Base-by-base conservation (phyloP, 23 tunicate genomes). In the Corella eumyota region DNA sequence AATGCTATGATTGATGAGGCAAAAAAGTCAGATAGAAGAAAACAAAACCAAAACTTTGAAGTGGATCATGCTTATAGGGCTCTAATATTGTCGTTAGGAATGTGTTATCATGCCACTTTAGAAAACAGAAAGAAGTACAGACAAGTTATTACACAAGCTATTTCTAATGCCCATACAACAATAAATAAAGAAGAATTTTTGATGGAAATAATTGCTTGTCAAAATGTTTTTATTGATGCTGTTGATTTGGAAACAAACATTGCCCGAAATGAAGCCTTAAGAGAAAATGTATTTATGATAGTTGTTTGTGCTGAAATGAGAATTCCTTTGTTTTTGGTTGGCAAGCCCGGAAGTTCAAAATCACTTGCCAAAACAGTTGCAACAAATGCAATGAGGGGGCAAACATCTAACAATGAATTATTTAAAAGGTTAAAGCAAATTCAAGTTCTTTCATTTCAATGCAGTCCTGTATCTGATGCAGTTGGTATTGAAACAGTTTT, bases 271-370 rank as follows among this genome's bases (percentile, higher is more conserved):
- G 78, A 79, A 34, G 90, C 90, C 3, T 34, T 79, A 48, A 58
- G 76, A 21, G 90, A 79, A 56, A 79, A 79, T 56, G 90, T 71
- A 11, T 79, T 79, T 51, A 79, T 79, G 90, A 79, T 79, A 33
- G 50, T 76, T 6, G 45, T 79, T 28, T 79, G 90, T 44, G 78
- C 78, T 25, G 90, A 79, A 49, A 71, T 71, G 79, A 57, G 72
- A 25, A 79, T 79, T 56, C 90, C 90, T 2, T 65, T 79, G 20
- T 79, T 79, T 30, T 50, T 79, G 55, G 76, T 79, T 35, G 90
- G 90, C 0, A 79, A 79, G 55, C 90, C 90, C 25, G 90, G 90
- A 30, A 79, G 77, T 33, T 79, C 90, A 57, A 79, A 79, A 45
- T 79, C 90, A 21, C 69, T 79, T 6, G 90, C 90, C 0, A 79